Base-by-base conservation (phyloP, 2,888 invertebrate genomes). In the Drosophila mimica region DNA sequence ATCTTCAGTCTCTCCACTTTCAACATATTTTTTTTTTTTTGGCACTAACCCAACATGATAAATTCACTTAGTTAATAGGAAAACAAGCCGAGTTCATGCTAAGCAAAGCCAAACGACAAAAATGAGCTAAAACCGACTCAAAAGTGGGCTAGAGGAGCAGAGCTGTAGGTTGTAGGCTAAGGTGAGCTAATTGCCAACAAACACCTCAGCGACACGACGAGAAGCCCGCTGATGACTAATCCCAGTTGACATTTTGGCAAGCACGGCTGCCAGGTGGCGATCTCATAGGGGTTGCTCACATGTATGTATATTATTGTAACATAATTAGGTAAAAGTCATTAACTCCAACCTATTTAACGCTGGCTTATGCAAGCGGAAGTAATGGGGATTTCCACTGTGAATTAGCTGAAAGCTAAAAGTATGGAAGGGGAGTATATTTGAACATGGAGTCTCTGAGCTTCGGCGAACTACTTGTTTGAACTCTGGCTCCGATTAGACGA, bases 321-420 rank as follows among this genome's bases (percentile, higher is more conserved):
- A 78, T 86, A 83, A 89, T 89, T 88, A 83, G 81, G 71, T 76
- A 83, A 89, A 78, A 86, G 79, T 61, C 76, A 74, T 86, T 81
- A 80, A 74, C 70, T 78, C 64, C 76, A 76, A 78, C 76, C 82
- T 76, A 78, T 81, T 86, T 88, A 78, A 63, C 33, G 54, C 46
- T 53, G 72, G 73, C 64, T 77, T 71, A 81, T 73, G 76, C 73
- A 76, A 79, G 70, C 83, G 75, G 78, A 86, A 82, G 74, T 76
- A 69, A 67, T 76, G 63, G 67, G 75, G 70, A 79, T 53, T 52
- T 60, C 70, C 76, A 54, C 53, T 54, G 54, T 40, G 54, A 36
- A 11, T 43, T 46, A 38, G 38, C 36, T 54, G 28, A 25, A 25
- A 28, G 4, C 46, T 25, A 15, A 57, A 25, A 38, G 53, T 15